These are phyloP conservation scores for Carapus acus DNA, from an alignment of 2,797 vertebrate genomes.

Conservation along the genomic window DNA sequence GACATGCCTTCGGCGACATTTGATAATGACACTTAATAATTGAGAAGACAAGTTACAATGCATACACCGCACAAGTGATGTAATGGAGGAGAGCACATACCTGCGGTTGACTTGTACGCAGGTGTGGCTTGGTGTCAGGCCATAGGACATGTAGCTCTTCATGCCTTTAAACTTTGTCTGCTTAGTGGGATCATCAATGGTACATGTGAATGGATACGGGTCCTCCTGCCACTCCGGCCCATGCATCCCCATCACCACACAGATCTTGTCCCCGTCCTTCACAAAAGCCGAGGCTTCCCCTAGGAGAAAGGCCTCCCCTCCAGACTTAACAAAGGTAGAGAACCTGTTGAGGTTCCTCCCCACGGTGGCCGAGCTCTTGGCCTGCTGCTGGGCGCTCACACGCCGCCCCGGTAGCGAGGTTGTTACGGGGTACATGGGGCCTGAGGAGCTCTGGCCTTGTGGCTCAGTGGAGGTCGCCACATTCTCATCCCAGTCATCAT, in stretches of 20 bases:
- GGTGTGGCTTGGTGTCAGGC: slow-evolving; percentile 86
- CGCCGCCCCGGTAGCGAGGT: slow-evolving; percentile 62
- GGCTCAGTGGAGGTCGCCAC: slow-evolving; percentile 71
- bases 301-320: slow-evolving; percentile 91
- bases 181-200: slow-evolving; percentile 94
- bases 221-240: slow-evolving; percentile 95
- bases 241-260: slow-evolving; percentile 79
- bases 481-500: slow-evolving; percentile 89
- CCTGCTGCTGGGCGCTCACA: slow-evolving; percentile 66
- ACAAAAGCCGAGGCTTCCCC: slow-evolving; percentile 87
- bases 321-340: slow-evolving; percentile 93
- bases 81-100: slow-evolving; percentile 57
- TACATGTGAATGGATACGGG: slow-evolving; percentile 85
- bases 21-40: too few relatives aligned
- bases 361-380: slow-evolving; percentile 85
- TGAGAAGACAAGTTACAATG: too few relatives aligned
- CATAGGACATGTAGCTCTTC: slow-evolving; percentile 99
- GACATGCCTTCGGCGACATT: too few relatives aligned
- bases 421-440: slow-evolving; percentile 57
- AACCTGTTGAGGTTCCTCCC: slow-evolving; percentile 93
- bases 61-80: too few relatives aligned
- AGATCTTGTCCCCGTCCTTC: slow-evolving; percentile 85
- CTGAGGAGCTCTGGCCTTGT: slow-evolving; percentile 43
- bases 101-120: slow-evolving; percentile 87
- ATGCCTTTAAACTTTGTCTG: slow-evolving; percentile 99